A percentile compares a stretch with the other conserved stretches of the same genome.
phyloP scores from a whole-genome alignment of 2,113 vertebrate genomes.

The Sciurus niger region DNA sequence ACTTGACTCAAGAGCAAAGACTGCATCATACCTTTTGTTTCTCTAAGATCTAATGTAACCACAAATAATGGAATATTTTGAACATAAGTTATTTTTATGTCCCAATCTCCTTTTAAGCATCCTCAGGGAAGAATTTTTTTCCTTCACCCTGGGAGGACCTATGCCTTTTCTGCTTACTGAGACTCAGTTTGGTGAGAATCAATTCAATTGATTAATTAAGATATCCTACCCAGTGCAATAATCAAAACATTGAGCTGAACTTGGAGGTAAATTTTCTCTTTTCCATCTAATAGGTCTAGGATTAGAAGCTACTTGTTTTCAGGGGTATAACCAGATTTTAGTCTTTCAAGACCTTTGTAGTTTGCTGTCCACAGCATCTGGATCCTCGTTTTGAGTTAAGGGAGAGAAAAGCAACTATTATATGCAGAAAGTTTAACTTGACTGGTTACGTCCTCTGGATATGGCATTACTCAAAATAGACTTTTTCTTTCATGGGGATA shows the following conservation, averaged over 20 bases:
- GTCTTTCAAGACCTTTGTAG: not conserved
- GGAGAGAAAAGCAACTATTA: not conserved
- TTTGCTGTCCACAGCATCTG: not conserved
- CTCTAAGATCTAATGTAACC: not conserved
- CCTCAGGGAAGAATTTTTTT: not conserved
- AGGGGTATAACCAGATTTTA: not conserved
- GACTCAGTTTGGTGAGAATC: not conserved
- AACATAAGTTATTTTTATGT: not conserved
- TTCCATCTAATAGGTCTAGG: not conserved
- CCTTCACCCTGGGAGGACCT: not conserved
- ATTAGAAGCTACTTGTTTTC: not conserved
- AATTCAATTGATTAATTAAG: slow-evolving; percentile 45
- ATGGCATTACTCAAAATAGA: not conserved
- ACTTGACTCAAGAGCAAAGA: not conserved
- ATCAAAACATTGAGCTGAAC: not conserved
- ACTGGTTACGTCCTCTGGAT: not conserved
- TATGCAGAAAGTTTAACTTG: not conserved
- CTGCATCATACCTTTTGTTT: not conserved
- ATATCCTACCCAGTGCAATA: not conserved
- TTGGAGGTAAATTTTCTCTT: not conserved
- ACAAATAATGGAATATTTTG: not conserved
- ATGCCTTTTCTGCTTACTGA: not conserved
- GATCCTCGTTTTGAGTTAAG: not conserved
- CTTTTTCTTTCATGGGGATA: not conserved
- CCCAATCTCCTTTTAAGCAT: not conserved